Evolutionary conservation across 2,888 invertebrate species (phyloP).

Genomic region (Ariolimax columbianus): DNA sequence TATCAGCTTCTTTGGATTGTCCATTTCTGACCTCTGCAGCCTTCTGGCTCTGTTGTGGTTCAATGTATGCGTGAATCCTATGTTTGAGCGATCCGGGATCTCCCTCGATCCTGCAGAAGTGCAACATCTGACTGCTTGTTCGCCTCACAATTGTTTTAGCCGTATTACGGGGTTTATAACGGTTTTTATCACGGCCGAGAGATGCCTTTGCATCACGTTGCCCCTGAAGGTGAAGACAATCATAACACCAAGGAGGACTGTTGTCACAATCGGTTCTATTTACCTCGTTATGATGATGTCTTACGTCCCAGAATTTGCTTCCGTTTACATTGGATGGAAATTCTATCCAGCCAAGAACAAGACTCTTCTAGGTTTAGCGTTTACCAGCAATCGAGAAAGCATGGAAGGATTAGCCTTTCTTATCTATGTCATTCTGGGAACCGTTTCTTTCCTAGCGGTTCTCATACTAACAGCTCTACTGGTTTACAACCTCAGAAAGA

Average conservation of each 20-base stretch:
- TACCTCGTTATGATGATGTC: slow-evolving; percentile 12
- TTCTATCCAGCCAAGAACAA: slow-evolving; percentile 27
- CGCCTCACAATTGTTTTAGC: slow-evolving; percentile 32
- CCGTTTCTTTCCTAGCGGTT: slow-evolving; percentile 17
- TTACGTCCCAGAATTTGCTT: slow-evolving; percentile 20
- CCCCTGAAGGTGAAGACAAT: slow-evolving; percentile 35
- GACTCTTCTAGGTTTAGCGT: slow-evolving; percentile 25
- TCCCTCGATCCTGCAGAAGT: slow-evolving; percentile 28
- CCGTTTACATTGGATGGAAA: slow-evolving; percentile 27
- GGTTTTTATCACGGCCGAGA: slow-evolving; percentile 19
- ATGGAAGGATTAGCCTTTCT: slow-evolving; percentile 12
- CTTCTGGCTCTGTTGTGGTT: slow-evolving; percentile 28
- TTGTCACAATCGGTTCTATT: not conserved
- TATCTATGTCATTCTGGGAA: not conserved
- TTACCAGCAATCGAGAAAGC: slow-evolving; percentile 21
- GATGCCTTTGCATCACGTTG: slow-evolving; percentile 28
- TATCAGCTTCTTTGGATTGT: slow-evolving; percentile 26
- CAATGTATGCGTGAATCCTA: slow-evolving; percentile 33
- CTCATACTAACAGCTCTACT: not conserved
- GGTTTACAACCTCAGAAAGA: slow-evolving; percentile 10
- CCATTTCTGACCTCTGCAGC: slow-evolving; percentile 34
- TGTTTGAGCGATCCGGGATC: slow-evolving; percentile 8
- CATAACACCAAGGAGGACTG: slow-evolving; percentile 15
- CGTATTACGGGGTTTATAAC: slow-evolving; percentile 32
- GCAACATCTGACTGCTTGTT: slow-evolving; percentile 23